Conservation (phyloP, 2,888 invertebrate genomes). For the Ophion costatus region DNA sequence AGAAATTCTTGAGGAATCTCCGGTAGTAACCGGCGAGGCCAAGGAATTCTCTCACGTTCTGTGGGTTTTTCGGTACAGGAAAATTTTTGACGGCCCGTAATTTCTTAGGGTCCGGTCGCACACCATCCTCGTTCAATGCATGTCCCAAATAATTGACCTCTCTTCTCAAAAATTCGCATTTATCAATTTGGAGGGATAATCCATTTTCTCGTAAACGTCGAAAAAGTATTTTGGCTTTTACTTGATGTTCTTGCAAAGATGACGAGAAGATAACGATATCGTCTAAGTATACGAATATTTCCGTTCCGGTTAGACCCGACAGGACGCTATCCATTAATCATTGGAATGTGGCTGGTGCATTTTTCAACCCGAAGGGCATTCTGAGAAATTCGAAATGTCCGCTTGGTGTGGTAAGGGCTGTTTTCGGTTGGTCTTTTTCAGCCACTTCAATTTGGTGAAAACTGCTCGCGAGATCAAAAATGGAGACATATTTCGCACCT, state of each 20-base stretch:
- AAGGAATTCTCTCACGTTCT: no score
- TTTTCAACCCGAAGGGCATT: slow-evolving; percentile 40
- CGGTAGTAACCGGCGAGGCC: no score
- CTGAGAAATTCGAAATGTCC: slow-evolving; percentile 62
- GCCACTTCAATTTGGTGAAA: no score
- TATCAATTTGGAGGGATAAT: slow-evolving; percentile 72
- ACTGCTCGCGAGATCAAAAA: no score
- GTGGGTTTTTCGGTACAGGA: neutral
- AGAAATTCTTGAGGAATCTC: no score
- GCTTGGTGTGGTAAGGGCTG: neutral
- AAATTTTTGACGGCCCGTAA: neutral
- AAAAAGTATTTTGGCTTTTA: neutral
- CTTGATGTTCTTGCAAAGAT: neutral
- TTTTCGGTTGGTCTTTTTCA: neutral
- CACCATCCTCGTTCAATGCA: neutral
- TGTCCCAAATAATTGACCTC: neutral
- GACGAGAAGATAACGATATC: neutral
- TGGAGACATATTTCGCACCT: no score
- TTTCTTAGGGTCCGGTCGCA: neutral
- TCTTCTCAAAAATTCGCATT: neutral
- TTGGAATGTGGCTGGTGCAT: neutral
- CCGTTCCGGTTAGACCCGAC: no score
- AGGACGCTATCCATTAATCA: no score
- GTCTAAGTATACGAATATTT: neutral
- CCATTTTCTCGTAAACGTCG: neutral